Base-by-base conservation (phyloP, 1,140 invertebrate genomes). In the Micrasema longulum region DNA sequence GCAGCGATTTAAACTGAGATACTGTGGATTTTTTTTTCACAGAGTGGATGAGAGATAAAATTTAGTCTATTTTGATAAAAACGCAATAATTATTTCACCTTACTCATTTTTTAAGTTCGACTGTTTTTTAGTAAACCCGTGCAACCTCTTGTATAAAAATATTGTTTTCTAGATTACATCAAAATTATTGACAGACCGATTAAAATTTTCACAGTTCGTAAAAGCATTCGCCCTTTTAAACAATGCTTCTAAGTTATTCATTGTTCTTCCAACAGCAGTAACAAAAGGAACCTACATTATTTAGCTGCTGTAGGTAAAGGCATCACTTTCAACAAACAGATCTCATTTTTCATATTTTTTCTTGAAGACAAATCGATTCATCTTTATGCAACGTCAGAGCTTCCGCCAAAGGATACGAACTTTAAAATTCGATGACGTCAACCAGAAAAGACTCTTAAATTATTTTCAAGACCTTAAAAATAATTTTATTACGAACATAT, bases 351-450 rank as follows among this genome's bases (percentile, higher is more conserved):
- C 18, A 53, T 52, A 22, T 69, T 74, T 55, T 68, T 68, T 43
- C 52, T 52, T 43, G 53, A 75, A 71, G 73, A 75, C 73, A 75
- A 75, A 75, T 75, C 69, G 73, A 67, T 75, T 71, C 45, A 48
- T 75, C 68, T 75, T 75, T 75, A 47, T 71, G 69, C 73, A 43
- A 41, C 41, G 69, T 75, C 73, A 75, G 36, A 75, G 73, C 73
- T 75, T 75, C 73, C 73, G 73, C 73, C 73, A 70, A 70, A 74
- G 68, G 68, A 53, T 70, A 71, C 62, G 38, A 66, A 65, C 26
- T 31, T 31, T 31, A 31, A 7, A 31, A 31, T 31, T 31, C 26
- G 26, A 4, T 4, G 7, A 4, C 26, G 2, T 31, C 26, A 31
- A 31, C 26, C 26, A 31, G 26, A 31, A 31, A 31, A 31, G 26